phyloP scores from a whole-genome alignment of 2,888 invertebrate genomes.

The Physocephala rufipes region DNA sequence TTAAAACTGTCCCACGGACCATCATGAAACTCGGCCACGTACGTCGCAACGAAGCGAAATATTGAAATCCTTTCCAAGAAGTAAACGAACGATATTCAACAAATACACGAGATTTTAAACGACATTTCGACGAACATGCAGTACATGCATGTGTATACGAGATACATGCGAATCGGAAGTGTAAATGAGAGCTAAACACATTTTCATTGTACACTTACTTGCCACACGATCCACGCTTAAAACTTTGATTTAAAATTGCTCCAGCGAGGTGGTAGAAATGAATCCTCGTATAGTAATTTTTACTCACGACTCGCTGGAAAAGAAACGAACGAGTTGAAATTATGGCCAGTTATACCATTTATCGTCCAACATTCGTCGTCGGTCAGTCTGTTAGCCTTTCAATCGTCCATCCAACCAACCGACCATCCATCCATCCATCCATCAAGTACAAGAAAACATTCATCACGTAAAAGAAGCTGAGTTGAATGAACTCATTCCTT shows the following conservation, averaged over 20 bases:
- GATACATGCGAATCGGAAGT: constrained; percentile 12
- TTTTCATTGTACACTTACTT: neutral
- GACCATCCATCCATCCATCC: neutral
- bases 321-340: too few species aligned
- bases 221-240: constrained; percentile 28
- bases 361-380: neutral
- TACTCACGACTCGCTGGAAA: neutral
- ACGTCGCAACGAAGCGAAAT: neutral
- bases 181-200: constrained; percentile 1
- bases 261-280: neutral
- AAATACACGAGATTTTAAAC: constrained; percentile 8
- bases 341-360: too few species aligned
- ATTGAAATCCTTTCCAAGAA: constrained; percentile 34
- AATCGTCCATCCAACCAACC: constrained; percentile 5
- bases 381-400: constrained; percentile 5
- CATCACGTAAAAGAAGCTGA: constrained; percentile 28
- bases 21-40: constrained; percentile 17
- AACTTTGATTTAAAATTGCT: too few species aligned
- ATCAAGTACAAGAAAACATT: neutral
- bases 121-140: too few species aligned
- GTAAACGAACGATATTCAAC: neutral
- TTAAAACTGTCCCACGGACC: constrained; percentile 7
- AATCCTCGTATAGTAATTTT: constrained; percentile 28
- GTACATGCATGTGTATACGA: neutral
- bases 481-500: constrained; percentile 31